Evolutionary conservation across 1,140 invertebrate species (phyloP).

Genomic region (Orchesella cincta): DNA sequence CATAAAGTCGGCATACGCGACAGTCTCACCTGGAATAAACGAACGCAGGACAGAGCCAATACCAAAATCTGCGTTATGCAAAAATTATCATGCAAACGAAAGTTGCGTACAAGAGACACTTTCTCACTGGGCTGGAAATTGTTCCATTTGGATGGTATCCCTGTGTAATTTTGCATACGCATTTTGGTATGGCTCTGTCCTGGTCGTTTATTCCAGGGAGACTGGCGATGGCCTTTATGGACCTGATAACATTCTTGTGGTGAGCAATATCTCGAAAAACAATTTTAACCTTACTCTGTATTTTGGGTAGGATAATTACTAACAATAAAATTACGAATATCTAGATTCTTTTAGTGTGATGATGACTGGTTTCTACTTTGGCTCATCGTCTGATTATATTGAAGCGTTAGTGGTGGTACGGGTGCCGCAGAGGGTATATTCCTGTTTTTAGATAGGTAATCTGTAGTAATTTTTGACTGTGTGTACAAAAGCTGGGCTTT

Average conservation of each 20-base stretch:
- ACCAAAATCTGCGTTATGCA: no score
- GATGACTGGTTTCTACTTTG: slow-evolving; percentile 62
- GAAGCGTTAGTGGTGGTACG: slow-evolving; percentile 60
- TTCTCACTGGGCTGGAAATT: slow-evolving; percentile 56
- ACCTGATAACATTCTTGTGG: slow-evolving; percentile 48
- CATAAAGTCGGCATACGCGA: no score
- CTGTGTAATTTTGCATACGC: slow-evolving; percentile 57
- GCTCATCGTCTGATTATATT: slow-evolving; percentile 61
- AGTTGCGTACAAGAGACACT: slow-evolving; percentile 57
- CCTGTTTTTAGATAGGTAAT: slow-evolving; percentile 59
- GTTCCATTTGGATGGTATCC: slow-evolving; percentile 58
- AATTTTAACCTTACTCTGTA: no score
- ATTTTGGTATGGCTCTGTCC: slow-evolving; percentile 58
- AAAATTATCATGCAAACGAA: slow-evolving; percentile 37
- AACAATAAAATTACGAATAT: no score
- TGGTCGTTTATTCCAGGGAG: slow-evolving; percentile 48
- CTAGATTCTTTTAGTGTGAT: slow-evolving; percentile 60
- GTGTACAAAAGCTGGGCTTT: no score
- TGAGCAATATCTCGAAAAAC: no score
- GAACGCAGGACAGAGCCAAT: no score
- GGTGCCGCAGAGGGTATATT: slow-evolving; percentile 62
- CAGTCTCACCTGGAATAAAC: no score
- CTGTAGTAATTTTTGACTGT: no score
- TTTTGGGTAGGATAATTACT: no score
- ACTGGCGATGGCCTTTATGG: slow-evolving; percentile 51